These are phyloP conservation scores for Pollenia griseotomentosa DNA, from an alignment of 2,888 invertebrate genomes.

Conservation along the genomic window DNA sequence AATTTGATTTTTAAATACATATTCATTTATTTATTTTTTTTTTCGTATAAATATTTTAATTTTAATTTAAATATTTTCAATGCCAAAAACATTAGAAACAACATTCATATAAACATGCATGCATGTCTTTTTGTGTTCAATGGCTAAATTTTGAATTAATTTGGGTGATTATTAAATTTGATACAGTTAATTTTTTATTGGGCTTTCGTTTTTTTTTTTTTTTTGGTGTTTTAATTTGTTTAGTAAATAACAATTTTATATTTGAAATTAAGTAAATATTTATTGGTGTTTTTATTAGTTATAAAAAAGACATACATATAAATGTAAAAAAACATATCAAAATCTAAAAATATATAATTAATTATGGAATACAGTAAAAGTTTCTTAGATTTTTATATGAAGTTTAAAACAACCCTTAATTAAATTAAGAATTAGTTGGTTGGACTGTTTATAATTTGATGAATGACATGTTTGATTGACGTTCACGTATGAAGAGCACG, in stretches of 20 bases:
- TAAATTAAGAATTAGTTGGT: neutral
- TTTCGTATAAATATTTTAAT: constrained; percentile 63
- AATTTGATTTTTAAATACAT: constrained; percentile 56
- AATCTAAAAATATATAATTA: constrained; percentile 51
- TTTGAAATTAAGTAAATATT: constrained; percentile 50
- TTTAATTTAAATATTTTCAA: constrained; percentile 48
- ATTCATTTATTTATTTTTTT: constrained; percentile 43
- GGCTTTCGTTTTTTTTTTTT: neutral
- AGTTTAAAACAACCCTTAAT: neutral
- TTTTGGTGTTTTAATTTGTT: constrained; percentile 58
- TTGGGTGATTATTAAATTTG: constrained; percentile 42
- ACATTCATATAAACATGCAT: constrained; percentile 58
- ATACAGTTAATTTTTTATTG: constrained; percentile 22
- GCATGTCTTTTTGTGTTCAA: constrained; percentile 20
- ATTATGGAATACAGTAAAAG: constrained; percentile 8
- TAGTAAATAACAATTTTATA: constrained; percentile 52
- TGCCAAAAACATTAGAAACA: constrained; percentile 62
- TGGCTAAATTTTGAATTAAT: constrained; percentile 54
- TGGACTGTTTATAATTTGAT: neutral
- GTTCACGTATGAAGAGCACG: neutral
- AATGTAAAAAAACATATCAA: constrained; percentile 48
- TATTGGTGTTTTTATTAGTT: constrained; percentile 50
- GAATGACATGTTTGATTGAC: neutral
- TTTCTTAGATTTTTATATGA: constrained; percentile 5
- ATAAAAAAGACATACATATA: constrained; percentile 24